Base-by-base conservation (phyloP, 2,113 vertebrate genomes). In the Dolichotis patagonum region DNA sequence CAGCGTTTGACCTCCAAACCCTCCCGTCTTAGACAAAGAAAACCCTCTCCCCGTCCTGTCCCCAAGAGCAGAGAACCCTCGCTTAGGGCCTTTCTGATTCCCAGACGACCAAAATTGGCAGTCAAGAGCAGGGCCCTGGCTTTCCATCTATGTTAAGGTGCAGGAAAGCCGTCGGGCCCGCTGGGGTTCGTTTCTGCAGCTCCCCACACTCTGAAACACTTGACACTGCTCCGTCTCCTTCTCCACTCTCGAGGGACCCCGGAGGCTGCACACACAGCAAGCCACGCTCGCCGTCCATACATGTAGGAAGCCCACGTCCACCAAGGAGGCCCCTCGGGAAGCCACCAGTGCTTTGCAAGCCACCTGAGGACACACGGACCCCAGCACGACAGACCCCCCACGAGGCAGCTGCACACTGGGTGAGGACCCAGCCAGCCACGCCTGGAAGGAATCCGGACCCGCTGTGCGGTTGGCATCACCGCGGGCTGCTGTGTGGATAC, bases 41-140 rank as follows among this genome's bases (percentile, higher is more conserved):
- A 38, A 1, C 19, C 38, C n/a, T 2, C n/a, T n/a, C n/a, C n/a
- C n/a, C n/a, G 19, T 13, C 8, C 16, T 3, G 3, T 5, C 19
- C 8, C 16, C 2, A 4, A 20, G 8, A 73, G n/a, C 38, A 24
- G 19, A 24, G 19, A 10, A 11, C n/a, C n/a, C n/a, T 1, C 24
- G 19, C n/a, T 4, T 5, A 3, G 9, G n/a, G n/a, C 20, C 24
- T 10, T 8, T 10, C 35, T 67, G 6, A 35, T 17, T 17, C 14
- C 65, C 35, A 3, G 20, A 35, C 20, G n/a, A 5, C 69, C 11
- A n/a, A 22, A 20, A 24, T 19, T n/a, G 10, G 69, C 69, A 4
- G 19, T 20, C 17, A 16, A 14, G 17, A 71, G 17, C 0, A n/a
- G 19, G 17, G 10, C 6, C 19, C 19, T 38, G 1, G 19, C 38